A percentile compares a stretch with the other conserved stretches of the same genome.
Conservation (phyloP, 2,888 invertebrate genomes). For the Eretmocerus hayati region DNA sequence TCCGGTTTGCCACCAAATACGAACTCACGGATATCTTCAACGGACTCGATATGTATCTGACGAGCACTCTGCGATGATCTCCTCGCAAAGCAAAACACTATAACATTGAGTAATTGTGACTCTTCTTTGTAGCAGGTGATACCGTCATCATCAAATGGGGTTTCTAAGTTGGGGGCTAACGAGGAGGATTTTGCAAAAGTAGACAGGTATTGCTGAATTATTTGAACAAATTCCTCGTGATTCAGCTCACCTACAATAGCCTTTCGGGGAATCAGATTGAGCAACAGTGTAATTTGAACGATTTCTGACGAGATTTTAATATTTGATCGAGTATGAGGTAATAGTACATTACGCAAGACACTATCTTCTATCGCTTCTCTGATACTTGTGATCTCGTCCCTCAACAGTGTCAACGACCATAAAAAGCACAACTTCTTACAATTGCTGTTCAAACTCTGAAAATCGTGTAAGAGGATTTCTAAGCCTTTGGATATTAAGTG, state of each 20-base stretch:
- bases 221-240: not conserved
- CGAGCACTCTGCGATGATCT: slow-evolving; percentile 2
- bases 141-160: slow-evolving; percentile 51
- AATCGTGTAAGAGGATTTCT: slow-evolving; percentile 22
- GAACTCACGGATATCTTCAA: slow-evolving; percentile 7
- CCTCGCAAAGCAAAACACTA: slow-evolving; percentile 19
- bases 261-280: slow-evolving; percentile 7
- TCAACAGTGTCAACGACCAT: slow-evolving; percentile 48
- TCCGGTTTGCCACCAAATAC: slow-evolving; percentile 21
- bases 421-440: slow-evolving; percentile 44
- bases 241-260: slow-evolving; percentile 2
- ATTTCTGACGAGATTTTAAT: slow-evolving; percentile 4
- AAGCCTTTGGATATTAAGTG: slow-evolving; percentile 29
- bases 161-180: slow-evolving; percentile 32
- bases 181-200: not conserved
- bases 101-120: slow-evolving; percentile 33
- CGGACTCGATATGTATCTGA: not conserved
- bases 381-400: slow-evolving; percentile 53
- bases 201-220: slow-evolving; percentile 12
- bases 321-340: slow-evolving; percentile 5
- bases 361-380: slow-evolving; percentile 44
- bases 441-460: slow-evolving; percentile 18
- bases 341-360: slow-evolving; percentile 8
- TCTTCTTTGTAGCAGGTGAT: slow-evolving; percentile 51
- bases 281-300: slow-evolving; percentile 3